Conservation (phyloP, 2,113 vertebrate species). For the Syngnathus floridae region DNA sequence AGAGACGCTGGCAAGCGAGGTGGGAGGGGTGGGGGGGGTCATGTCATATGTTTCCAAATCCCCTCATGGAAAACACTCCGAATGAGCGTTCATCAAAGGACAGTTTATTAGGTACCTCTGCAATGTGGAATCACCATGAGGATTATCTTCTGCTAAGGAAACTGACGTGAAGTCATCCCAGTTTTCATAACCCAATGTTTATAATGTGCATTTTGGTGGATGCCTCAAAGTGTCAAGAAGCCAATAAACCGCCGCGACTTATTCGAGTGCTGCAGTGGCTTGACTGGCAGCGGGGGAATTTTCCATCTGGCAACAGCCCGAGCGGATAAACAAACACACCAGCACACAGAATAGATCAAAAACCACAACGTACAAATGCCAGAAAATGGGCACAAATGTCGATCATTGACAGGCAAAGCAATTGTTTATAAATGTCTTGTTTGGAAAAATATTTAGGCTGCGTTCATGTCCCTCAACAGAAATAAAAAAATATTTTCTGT, state of each 20-base stretch:
- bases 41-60: conserved; percentile 24
- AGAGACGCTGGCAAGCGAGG: conserved; percentile 12
- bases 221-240: neutral
- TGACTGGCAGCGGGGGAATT: conserved; percentile 16
- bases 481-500: no score
- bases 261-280: conserved; percentile 2
- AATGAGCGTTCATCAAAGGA: neutral
- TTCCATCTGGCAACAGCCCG: conserved; percentile 25
- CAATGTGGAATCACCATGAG: neutral
- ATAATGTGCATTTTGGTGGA: neutral
- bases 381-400: no score
- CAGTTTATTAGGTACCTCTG: neutral
- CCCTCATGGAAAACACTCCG: neutral
- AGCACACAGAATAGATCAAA: neutral
- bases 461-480: no score
- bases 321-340: neutral
- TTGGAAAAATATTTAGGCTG: no score
- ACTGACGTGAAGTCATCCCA: neutral
- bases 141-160: neutral
- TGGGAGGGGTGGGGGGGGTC: conserved; percentile 21
- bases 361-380: no score
- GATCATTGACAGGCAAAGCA: no score
- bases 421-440: no score
- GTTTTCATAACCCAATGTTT: neutral
- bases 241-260: neutral